A percentile compares a stretch with the other conserved stretches of the same genome.
These are phyloP conservation scores for Apaloderma vittatum DNA, from an alignment of 2,113 vertebrate species.

Conservation along the genomic window DNA sequence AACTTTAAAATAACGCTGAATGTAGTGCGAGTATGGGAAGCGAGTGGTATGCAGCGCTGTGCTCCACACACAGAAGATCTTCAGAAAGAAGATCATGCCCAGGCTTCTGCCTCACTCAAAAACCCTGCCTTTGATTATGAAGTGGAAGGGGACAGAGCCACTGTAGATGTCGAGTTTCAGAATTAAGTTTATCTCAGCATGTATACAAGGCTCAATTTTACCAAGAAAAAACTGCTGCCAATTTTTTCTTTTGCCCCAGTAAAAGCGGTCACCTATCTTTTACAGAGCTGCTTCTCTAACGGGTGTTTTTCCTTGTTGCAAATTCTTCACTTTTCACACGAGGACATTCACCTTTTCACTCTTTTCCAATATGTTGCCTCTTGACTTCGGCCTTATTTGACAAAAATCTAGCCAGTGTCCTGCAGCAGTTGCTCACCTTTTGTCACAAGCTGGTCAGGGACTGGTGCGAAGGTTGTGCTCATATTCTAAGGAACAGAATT, in stretches of 20 bases:
- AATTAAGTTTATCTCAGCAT: neutral
- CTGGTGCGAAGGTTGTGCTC: no score
- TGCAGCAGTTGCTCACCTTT: neutral
- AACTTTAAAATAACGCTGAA: neutral
- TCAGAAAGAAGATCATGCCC: neutral
- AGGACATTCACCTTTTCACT: neutral
- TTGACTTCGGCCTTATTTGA: neutral
- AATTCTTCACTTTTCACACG: neutral
- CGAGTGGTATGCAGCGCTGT: fast-evolving
- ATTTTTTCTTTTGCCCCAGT: neutral
- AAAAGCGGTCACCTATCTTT: neutral
- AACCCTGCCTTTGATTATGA: neutral
- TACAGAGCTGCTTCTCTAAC: neutral
- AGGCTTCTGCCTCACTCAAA: neutral
- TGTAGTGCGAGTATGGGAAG: neutral
- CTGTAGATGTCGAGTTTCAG: neutral
- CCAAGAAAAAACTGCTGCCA: neutral
- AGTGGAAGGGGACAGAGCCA: neutral
- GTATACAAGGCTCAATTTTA: neutral
- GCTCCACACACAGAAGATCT: neutral
- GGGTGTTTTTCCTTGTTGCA: neutral
- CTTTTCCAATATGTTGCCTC: neutral
- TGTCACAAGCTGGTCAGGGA: no score
- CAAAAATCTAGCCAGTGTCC: neutral
- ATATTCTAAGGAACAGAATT: no score